Evolutionary conservation across 2,113 vertebrate genomes (phyloP), one percentile per base, ranked within the genome.

Genomic region (Centropristis striata): DNA sequence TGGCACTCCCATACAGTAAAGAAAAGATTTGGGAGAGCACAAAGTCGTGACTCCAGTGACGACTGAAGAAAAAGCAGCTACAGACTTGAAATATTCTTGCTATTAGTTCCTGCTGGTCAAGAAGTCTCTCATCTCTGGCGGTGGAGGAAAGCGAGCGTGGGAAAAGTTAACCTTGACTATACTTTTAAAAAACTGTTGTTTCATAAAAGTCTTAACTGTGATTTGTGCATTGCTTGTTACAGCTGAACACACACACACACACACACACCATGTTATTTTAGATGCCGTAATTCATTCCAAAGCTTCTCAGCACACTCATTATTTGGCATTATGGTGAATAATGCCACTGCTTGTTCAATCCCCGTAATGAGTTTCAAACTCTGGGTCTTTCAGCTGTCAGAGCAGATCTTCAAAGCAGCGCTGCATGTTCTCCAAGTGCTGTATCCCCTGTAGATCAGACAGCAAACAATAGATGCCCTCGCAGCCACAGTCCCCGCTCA

Each of bases 371-470:
- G 77, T 49, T 72, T 66, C 32, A 64, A 68, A 71, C 75, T 72
- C 65, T 15, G 60, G 61, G 60, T 80, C 73, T 82, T 72, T 64
- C 1, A n/a, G 61, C 57, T 77, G 66, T 59, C 73, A 67, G 64
- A 84, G 57, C 28, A 53, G 68, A 70, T 78, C 71, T 84, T 85
- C 76, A 86, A 90, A 90, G 89, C 58, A 13, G 53, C 9, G 47
- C 61, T 28, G 51, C 68, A 23, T 63, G 53, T 71, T 76, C 60
- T 72, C 68, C 14, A 16, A 85, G 76, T 18, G 74, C 66, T 20
- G 27, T 64, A 15, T 78, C 47, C 81, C 68, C 65, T 8, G 36
- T 20, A 50, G 79, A 75, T 64, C 42, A 23, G 8, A 53, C 37
- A 25, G 39, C n/a, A 59, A 77, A 90, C 78, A 85, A 83, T 72